A percentile compares a stretch with the other conserved stretches of the same genome.
Evolutionary conservation across 2,888 invertebrate species (phyloP).

Genomic region (Drosophila rellima): DNA sequence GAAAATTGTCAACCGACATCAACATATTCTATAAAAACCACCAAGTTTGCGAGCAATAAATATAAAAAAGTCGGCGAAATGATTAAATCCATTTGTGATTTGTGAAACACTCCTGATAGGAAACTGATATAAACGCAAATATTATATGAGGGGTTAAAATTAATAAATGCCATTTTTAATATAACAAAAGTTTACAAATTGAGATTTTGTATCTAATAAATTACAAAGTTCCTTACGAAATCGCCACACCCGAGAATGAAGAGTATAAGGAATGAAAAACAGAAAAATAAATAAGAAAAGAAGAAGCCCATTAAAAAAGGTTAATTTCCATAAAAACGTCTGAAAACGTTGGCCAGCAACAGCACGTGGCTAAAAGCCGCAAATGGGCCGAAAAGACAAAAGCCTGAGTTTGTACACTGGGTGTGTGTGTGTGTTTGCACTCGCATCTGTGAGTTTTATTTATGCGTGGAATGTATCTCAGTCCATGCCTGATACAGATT

Average conservation of each 20-base stretch:
- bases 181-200: too few relatives aligned
- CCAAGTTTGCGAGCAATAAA: too few relatives aligned
- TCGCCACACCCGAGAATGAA: neutral
- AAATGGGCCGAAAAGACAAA: slow-evolving; percentile 43
- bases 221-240: neutral
- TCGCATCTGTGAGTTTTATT: slow-evolving; percentile 20
- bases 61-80: too few relatives aligned
- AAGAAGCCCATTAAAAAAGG: slow-evolving; percentile 72
- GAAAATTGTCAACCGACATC: too few relatives aligned
- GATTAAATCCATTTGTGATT: too few relatives aligned
- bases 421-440: neutral
- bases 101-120: too few relatives aligned
- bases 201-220: too few relatives aligned
- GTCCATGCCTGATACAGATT: slow-evolving; percentile 3
- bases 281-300: slow-evolving; percentile 20
- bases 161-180: too few relatives aligned
- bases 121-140: too few relatives aligned
- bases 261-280: neutral
- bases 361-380: slow-evolving; percentile 72
- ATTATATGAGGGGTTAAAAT: too few relatives aligned
- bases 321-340: slow-evolving; percentile 73
- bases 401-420: slow-evolving; percentile 26
- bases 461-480: slow-evolving; percentile 39
- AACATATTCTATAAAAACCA: too few relatives aligned
- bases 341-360: slow-evolving; percentile 44